A percentile compares a stretch with the other conserved stretches of the same genome.
Evolutionary conservation across 2,797 vertebrate genomes (phyloP).

Genomic region (Betta splendens): DNA sequence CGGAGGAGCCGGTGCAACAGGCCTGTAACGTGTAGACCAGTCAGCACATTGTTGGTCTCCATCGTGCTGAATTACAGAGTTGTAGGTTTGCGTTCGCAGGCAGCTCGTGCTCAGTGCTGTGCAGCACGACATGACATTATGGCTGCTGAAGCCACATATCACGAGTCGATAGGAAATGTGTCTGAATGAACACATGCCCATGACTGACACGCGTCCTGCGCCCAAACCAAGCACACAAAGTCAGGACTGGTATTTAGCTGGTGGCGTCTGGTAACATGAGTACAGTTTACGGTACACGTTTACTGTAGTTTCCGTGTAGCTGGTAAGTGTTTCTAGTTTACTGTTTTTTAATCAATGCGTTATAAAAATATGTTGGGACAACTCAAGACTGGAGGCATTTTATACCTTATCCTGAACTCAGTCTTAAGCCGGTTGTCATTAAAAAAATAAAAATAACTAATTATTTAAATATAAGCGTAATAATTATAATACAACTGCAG

Average conservation of each 20-base stretch:
- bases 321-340: too few species aligned
- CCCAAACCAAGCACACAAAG: neutral
- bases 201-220: constrained; percentile 81
- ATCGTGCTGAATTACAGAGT: neutral
- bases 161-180: constrained; percentile 80
- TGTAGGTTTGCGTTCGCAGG: neutral
- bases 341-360: too few species aligned
- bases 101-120: constrained; percentile 5
- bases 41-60: constrained; percentile 5
- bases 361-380: too few species aligned
- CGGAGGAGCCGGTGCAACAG: constrained; percentile 45
- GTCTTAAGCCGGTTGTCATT: too few species aligned
- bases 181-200: constrained; percentile 86
- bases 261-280: too few species aligned
- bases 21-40: constrained; percentile 23
- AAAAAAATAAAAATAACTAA: too few species aligned
- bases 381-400: too few species aligned
- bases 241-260: neutral
- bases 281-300: too few species aligned
- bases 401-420: too few species aligned
- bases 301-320: too few species aligned
- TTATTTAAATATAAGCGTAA: neutral
- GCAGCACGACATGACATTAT: neutral
- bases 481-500: neutral
- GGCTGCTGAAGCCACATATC: constrained; percentile 32